A percentile compares a stretch with the other conserved stretches of the same genome.
Evolutionary conservation across 2,888 invertebrate species (phyloP).

Genomic region (Rotaria sp.): DNA sequence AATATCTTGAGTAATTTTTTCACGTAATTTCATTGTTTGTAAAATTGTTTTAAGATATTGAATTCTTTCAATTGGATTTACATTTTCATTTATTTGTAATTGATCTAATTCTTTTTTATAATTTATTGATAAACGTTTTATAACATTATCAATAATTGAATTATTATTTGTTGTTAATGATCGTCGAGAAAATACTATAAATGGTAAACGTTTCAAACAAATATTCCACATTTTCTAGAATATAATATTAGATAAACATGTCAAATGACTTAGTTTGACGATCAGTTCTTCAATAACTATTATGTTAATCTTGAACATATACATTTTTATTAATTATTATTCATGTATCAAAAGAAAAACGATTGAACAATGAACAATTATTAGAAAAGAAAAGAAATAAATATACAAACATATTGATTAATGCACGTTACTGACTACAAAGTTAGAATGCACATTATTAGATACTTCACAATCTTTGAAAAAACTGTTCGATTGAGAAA

Average conservation of each 20-base stretch:
- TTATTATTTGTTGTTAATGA: neutral
- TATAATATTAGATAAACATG: neutral
- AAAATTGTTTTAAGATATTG: conserved; percentile 15
- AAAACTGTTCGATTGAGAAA: neutral
- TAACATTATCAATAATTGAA: neutral
- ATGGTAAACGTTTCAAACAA: neutral
- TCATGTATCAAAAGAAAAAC: neutral
- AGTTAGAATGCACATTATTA: neutral
- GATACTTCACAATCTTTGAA: neutral
- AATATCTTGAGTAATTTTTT: neutral
- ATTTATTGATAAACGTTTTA: neutral
- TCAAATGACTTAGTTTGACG: neutral
- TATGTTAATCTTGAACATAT: neutral
- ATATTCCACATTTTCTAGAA: conserved; percentile 8
- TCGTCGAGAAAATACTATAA: neutral
- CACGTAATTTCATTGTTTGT: neutral
- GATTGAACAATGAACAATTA: neutral
- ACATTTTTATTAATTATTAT: neutral
- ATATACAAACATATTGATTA: neutral
- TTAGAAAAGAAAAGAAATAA: neutral
- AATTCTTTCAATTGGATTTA: neutral
- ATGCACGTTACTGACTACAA: neutral
- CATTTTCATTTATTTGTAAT: conserved; percentile 9
- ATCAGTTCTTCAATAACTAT: too few relatives aligned
- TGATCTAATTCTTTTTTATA: conserved; percentile 9